Evolutionary conservation across 1,140 invertebrate species (phyloP).

Genomic region (Phortica variegata): DNA sequence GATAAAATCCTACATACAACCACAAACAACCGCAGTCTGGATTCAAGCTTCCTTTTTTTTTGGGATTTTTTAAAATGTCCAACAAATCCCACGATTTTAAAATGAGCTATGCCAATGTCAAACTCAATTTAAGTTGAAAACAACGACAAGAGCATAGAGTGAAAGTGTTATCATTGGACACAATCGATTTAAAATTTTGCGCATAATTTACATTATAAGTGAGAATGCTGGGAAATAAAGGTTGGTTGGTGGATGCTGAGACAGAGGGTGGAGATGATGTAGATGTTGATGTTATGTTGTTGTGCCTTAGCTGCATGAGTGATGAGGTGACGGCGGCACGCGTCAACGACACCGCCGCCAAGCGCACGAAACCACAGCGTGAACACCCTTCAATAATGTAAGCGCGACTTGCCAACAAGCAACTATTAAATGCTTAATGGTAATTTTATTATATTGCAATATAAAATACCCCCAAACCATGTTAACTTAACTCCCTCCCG

Average conservation of each 20-base stretch:
- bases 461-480: background rate
- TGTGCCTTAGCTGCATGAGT: conserved; percentile 28
- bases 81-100: conserved; percentile 33
- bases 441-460: conserved; percentile 25
- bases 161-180: conserved; percentile 34
- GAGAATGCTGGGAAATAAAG: conserved; percentile 25
- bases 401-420: conserved; percentile 30
- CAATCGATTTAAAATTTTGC: conserved; percentile 37
- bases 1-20: too few relatives aligned
- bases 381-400: background rate
- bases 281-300: too few relatives aligned
- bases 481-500: too few relatives aligned
- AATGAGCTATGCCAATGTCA: too few relatives aligned
- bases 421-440: conserved; percentile 38
- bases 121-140: too few relatives aligned
- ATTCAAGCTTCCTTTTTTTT: background rate
- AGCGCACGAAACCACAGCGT: conserved; percentile 16
- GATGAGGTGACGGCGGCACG: conserved; percentile 40
- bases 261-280: too few relatives aligned
- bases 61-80: conserved; percentile 17
- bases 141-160: too few relatives aligned
- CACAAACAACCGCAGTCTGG: too few relatives aligned
- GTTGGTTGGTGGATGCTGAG: too few relatives aligned
- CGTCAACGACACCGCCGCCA: too few relatives aligned
- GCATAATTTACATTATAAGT: conserved; percentile 40